These are phyloP conservation scores for Sceloporus undulatus DNA, from an alignment of 2,113 vertebrate genomes.

Conservation along the genomic window DNA sequence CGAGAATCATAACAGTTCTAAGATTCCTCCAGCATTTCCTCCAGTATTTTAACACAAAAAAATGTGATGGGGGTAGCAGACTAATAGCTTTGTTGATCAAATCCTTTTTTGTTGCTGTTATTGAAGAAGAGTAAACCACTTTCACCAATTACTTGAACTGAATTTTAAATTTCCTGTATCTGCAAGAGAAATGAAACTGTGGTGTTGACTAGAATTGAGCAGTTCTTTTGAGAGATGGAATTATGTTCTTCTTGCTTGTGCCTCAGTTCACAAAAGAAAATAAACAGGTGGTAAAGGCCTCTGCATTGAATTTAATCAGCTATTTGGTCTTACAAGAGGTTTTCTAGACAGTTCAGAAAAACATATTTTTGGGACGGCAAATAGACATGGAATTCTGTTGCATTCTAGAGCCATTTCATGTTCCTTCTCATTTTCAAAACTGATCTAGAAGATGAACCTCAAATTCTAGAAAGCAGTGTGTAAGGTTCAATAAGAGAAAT, in stretches of 20 bases:
- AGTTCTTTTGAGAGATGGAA: neutral
- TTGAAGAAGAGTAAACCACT: neutral
- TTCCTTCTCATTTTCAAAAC: too few species aligned
- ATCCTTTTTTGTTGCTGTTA: neutral
- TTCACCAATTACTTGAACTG: neutral
- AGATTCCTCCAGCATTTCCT: accelerated
- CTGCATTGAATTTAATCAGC: neutral
- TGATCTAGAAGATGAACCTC: too few species aligned
- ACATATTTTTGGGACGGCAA: too few species aligned
- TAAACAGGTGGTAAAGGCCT: neutral
- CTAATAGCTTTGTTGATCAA: constrained; percentile 22
- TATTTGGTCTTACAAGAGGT: neutral
- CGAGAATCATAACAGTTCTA: neutral
- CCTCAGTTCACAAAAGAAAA: neutral
- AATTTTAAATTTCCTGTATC: neutral
- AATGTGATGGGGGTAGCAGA: constrained; percentile 23
- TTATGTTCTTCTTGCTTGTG: neutral
- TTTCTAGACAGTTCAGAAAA: accelerated
- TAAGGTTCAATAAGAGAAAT: too few species aligned
- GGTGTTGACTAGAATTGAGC: neutral
- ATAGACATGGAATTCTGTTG: too few species aligned
- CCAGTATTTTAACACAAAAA: neutral
- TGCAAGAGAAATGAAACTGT: neutral
- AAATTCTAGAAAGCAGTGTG: too few species aligned
- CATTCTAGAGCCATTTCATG: too few species aligned